A percentile compares a stretch with the other conserved stretches of the same genome.
These are phyloP conservation scores for Steinernema feltiae DNA, from an alignment of 1,140 invertebrate species.

Conservation along the genomic window DNA sequence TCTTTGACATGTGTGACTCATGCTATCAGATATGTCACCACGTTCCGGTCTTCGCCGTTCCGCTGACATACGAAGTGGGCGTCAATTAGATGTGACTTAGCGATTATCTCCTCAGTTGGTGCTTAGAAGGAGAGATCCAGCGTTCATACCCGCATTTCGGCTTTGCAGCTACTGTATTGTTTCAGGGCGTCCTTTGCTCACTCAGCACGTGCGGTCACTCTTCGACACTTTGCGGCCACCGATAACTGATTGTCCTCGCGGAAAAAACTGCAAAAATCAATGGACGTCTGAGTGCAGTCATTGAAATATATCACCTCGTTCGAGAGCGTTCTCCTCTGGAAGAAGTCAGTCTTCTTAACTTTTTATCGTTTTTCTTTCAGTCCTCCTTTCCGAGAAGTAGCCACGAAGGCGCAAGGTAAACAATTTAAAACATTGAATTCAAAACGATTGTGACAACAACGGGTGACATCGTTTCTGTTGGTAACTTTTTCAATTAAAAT, in stretches of 20 bases:
- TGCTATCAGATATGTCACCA: not conserved
- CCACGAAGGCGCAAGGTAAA: not conserved
- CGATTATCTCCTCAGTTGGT: not conserved
- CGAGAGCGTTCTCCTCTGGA: not conserved
- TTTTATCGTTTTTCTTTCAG: constrained; percentile 21
- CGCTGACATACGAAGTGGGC: not conserved
- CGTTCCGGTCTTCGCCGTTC: not conserved
- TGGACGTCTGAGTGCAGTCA: not conserved
- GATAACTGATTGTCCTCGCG: not conserved
- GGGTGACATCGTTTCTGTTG: no score
- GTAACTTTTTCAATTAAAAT: no score
- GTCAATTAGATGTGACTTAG: constrained; percentile 2
- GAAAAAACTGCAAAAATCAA: constrained; percentile 8
- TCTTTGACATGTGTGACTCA: not conserved
- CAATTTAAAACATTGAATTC: not conserved
- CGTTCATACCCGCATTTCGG: no score
- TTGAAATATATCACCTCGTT: not conserved
- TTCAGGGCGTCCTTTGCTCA: not conserved
- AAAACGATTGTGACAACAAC: not conserved
- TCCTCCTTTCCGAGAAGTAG: not conserved
- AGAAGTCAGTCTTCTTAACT: no score
- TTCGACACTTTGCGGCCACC: not conserved
- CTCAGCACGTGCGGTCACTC: not conserved
- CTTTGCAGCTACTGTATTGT: no score
- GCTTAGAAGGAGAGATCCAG: no score